Conservation (phyloP, 2,797 vertebrate genomes). For the Hipposideros larvatus region DNA sequence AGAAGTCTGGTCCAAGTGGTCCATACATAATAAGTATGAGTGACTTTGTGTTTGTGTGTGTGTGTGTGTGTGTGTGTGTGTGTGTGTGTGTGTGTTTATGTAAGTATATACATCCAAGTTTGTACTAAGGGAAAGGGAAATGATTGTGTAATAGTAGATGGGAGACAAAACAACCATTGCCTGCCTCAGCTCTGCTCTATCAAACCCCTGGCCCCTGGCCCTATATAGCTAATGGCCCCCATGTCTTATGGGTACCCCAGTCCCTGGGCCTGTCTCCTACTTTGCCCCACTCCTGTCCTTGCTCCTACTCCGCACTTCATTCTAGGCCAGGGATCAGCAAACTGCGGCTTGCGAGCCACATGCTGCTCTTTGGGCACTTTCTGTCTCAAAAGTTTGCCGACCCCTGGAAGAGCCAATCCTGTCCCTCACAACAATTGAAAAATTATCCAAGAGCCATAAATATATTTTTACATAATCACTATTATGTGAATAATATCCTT, state of each 20-base stretch:
- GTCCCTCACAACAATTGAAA: too few relatives aligned
- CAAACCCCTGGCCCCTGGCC: neutral
- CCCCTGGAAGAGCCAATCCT: too few relatives aligned
- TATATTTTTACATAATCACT: too few relatives aligned
- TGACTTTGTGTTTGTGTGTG: neutral
- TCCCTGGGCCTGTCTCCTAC: neutral
- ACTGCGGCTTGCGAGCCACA: too few relatives aligned
- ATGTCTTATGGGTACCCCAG: rapidly evolving
- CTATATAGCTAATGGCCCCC: neutral
- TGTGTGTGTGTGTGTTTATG: neutral
- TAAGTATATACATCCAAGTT: neutral
- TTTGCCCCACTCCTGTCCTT: neutral
- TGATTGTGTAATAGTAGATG: neutral
- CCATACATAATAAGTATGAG: neutral
- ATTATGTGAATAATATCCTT: too few relatives aligned
- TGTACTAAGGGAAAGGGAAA: neutral
- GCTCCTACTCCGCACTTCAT: neutral
- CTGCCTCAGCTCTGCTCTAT: neutral
- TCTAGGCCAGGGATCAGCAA: neutral
- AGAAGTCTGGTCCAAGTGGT: neutral
- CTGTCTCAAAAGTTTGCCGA: too few relatives aligned
- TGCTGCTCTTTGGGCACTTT: too few relatives aligned
- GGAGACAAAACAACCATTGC: too few relatives aligned
- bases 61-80: too few relatives aligned
- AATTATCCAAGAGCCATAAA: too few relatives aligned